Base-by-base conservation (phyloP, 2,113 vertebrate genomes). In the Pteruthius melanotis region DNA sequence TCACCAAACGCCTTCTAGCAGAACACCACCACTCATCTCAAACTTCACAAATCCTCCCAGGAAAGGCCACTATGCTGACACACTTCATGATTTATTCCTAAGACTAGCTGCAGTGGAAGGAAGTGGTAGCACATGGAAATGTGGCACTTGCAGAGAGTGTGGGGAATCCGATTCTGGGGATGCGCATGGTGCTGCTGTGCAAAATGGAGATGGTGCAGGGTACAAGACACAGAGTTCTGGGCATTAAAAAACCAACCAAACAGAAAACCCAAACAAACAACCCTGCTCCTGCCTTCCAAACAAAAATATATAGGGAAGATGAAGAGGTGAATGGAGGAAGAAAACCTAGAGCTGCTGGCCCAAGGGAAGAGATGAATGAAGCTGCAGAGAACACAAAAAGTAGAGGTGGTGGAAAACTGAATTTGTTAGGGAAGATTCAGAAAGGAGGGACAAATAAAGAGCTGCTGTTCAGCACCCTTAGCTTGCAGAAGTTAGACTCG, bases 1-100 rank as follows among this genome's bases (percentile, higher is more conserved):
- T 82, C 93, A 94, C 81, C 64, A 49, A 94, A 94, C 27, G 0
- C 88, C 90, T 95, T 66, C 80, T 50, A 78, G 66, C 93, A 92
- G 90, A 94, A 83, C 65, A 84, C 8, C n/a, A 64, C 80, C 80
- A 94, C 64, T 71, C 83, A 77, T 52, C 47, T 74, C 54, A 88
- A 49, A 68, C 85, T 74, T 86, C 1, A 4, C 63, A 66, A 10
- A 59, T 75, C 69, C 60, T 89, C 57, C 39, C 33, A 89, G 56
- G 45, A 93, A 50, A 71, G 49, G 44, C 45, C 68, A 69, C 80
- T 87, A 20, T 1, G 2, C 30, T 83, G 83, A 89, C n/a, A 40
- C 0, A 1, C 39, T 80, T 70, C 22, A 22, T 37, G 50, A 84
- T 78, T 86, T 92, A 94, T 44, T 86, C 35, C 20, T 56, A 92